Evolutionary conservation across 2,888 invertebrate species (phyloP).

Genomic region (Dione vanillae): DNA sequence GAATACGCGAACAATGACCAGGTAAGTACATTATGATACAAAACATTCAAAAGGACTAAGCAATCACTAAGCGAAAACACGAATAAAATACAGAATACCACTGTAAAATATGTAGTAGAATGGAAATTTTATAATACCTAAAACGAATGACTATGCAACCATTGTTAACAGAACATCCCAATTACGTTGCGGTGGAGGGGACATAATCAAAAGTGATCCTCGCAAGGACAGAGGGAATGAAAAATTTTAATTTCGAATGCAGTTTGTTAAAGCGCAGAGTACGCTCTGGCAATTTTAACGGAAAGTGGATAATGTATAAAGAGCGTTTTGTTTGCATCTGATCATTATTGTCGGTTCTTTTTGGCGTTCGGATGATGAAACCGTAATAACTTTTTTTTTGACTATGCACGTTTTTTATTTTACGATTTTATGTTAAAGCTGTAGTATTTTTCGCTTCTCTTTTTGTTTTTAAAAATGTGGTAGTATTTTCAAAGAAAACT

Average conservation of each 20-base stretch:
- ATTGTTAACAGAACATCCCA: slow-evolving; percentile 82
- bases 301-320: slow-evolving; percentile 75
- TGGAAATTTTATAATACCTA: slow-evolving; percentile 70
- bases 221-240: slow-evolving; percentile 68
- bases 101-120: slow-evolving; percentile 53
- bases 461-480: neutral
- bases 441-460: slow-evolving; percentile 16
- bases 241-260: slow-evolving; percentile 83
- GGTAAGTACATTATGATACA: slow-evolving; percentile 49
- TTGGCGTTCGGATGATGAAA: slow-evolving; percentile 45
- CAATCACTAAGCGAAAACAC: slow-evolving; percentile 52
- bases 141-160: slow-evolving; percentile 78
- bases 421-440: slow-evolving; percentile 17
- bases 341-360: slow-evolving; percentile 68
- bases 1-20: slow-evolving; percentile 43
- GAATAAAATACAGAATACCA: slow-evolving; percentile 49
- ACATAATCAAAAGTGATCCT: slow-evolving; percentile 82
- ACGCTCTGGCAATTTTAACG: slow-evolving; percentile 63
- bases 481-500: slow-evolving; percentile 10
- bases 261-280: slow-evolving; percentile 82
- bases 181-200: slow-evolving; percentile 77
- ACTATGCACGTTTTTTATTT: slow-evolving; percentile 27
- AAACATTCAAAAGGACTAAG: slow-evolving; percentile 51
- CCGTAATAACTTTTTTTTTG: slow-evolving; percentile 38
- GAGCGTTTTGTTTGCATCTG: slow-evolving; percentile 68